phyloP scores from a whole-genome alignment of 2,888 invertebrate species.

The Antitype chi region DNA sequence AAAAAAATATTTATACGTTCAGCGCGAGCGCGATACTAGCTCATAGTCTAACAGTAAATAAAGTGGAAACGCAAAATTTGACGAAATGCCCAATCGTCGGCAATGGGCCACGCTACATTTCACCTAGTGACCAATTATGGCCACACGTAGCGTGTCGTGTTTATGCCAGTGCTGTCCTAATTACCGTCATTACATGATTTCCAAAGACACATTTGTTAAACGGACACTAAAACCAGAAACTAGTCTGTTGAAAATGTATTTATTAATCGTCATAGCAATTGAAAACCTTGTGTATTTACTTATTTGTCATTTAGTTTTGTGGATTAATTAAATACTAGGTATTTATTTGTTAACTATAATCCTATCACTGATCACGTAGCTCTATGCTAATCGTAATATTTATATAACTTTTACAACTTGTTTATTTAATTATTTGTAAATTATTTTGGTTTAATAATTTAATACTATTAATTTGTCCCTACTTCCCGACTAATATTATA shows the following conservation, averaged over 20 bases:
- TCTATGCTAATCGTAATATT: too few species aligned
- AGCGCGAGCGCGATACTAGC: not conserved
- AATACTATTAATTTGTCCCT: too few species aligned
- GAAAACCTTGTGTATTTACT: not conserved
- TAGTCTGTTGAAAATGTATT: not conserved
- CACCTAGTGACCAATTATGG: conserved; percentile 31
- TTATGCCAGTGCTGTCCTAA: conserved; percentile 28
- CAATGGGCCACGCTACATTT: conserved; percentile 14
- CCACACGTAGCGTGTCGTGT: conserved; percentile 28
- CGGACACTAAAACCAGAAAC: not conserved
- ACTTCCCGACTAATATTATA: too few species aligned
- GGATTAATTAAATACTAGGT: not conserved
- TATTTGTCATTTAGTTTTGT: not conserved
- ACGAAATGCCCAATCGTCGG: conserved; percentile 10
- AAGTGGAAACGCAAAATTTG: conserved; percentile 9
- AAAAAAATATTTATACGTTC: not conserved
- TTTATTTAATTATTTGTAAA: too few species aligned
- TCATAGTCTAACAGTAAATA: not conserved
- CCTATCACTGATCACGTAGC: not conserved
- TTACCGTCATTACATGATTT: conserved; percentile 31
- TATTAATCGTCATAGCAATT: not conserved
- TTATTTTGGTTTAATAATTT: too few species aligned
- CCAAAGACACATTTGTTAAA: conserved; percentile 7
- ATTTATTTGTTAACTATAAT: not conserved
- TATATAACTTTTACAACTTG: not conserved